Evolutionary conservation across 2,888 invertebrate species (phyloP), one percentile per base, ranked within the genome.

Genomic region (Physocephala rufipes): DNA sequence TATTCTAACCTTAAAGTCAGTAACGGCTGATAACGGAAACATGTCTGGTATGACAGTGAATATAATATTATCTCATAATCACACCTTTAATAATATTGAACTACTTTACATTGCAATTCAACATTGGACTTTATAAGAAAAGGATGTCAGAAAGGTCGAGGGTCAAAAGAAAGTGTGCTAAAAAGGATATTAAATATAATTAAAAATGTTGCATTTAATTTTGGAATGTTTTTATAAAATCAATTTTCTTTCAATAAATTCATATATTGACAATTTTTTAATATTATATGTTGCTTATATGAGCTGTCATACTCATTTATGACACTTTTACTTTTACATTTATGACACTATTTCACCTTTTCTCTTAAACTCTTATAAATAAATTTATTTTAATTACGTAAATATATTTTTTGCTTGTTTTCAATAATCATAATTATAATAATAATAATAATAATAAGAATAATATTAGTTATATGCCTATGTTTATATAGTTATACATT

Each of bases 1-100:
- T 63, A n/a, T n/a, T n/a, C 49, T 79, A 74, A 77, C 77, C 79
- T 77, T 76, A 49, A 79, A 77, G 70, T 70, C 70, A 64, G 61
- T 61, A 28, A 70, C 43, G 19, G 19, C 49, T 74, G 78, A 78
- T 78, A 78, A 78, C 51, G n/a, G 47, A 36, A 9, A 36, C 36
- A 36, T 36, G 49, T n/a, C 51, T 49, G 30, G 19, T 65, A 47
- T 70, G 70, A 30, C 65, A 70, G 70, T 70, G 70, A 71, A 63
- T 64, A 51, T 15, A n/a, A 36, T 63, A 65, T 65, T 30, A 28
- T 30, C 47, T n/a, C 61, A 36, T 61, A n/a, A 24, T 64, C 45
- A 49, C 15, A 47, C 43, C 43, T 64, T 64, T 19, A 4, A 21
- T 63, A 55, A 43, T 66, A 66, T 51, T 66, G 53, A 51, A 30